Evolutionary conservation across 2,888 invertebrate genomes (phyloP).

Genomic region (Cetonia aurata): DNA sequence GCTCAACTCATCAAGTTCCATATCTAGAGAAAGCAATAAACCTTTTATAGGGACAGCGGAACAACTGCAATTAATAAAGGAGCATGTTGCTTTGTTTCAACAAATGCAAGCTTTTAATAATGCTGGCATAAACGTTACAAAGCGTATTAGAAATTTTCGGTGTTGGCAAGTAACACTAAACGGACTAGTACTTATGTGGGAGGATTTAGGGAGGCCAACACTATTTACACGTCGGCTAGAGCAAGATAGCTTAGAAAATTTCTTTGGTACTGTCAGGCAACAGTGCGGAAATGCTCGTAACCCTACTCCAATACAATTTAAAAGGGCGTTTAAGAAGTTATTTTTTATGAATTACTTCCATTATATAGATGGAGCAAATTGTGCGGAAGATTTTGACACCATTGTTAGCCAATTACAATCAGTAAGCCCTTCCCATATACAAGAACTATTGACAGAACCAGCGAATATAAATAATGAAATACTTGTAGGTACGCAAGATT

Average conservation of each 20-base stretch:
- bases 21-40: too few species aligned
- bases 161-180: conserved; percentile 13
- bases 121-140: not conserved
- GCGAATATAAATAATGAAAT: too few species aligned
- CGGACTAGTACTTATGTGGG: not conserved
- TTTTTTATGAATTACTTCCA: too few species aligned
- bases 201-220: not conserved
- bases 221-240: conserved; percentile 8
- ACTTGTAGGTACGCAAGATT: too few species aligned
- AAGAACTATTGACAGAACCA: too few species aligned
- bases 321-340: not conserved
- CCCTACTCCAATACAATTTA: conserved; percentile 10
- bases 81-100: not conserved
- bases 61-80: too few species aligned
- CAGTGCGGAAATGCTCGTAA: conserved; percentile 9
- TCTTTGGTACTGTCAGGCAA: conserved; percentile 8
- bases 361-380: too few species aligned
- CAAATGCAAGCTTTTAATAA: not conserved
- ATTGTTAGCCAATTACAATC: too few species aligned
- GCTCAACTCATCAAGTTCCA: conserved; percentile 28
- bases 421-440: too few species aligned
- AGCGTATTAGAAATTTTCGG: conserved; percentile 3
- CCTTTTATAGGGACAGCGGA: too few species aligned
- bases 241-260: conserved; percentile 12
- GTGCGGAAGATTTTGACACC: too few species aligned